A percentile compares a stretch with the other conserved stretches of the same genome.
Conservation (phyloP, 2,113 vertebrate species). For the Labrus mixtus region DNA sequence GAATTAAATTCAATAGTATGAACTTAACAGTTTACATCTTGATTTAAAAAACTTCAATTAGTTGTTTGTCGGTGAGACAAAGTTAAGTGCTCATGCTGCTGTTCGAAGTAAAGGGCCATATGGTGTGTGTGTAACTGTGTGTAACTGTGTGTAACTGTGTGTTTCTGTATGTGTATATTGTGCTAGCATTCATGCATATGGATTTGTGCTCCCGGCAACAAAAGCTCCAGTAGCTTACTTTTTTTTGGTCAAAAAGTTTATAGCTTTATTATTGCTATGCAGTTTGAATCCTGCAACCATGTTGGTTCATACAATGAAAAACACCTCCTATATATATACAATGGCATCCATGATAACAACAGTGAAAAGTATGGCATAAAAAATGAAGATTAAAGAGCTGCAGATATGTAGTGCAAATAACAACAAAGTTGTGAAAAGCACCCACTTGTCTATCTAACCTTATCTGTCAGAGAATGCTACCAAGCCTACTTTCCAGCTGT, state of each 20-base stretch:
- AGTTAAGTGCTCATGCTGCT: not conserved
- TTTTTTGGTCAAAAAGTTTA: not conserved
- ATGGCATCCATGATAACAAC: too few relatives aligned
- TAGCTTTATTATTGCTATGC: not conserved
- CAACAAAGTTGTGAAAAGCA: not conserved
- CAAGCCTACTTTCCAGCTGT: not conserved
- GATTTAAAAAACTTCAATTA: conserved; percentile 10
- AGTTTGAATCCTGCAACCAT: conserved; percentile 7
- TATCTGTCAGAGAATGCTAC: not conserved
- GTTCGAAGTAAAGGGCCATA: not conserved
- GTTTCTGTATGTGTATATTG: not conserved
- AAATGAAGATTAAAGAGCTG: too few relatives aligned
- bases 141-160: too few relatives aligned
- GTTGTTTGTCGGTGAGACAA: not conserved
- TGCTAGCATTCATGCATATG: not conserved
- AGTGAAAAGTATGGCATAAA: too few relatives aligned
- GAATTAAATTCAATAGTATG: not conserved
- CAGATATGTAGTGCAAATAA: too few relatives aligned
- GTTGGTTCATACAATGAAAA: not conserved
- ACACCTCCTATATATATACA: too few relatives aligned
- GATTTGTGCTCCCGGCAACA: not conserved
- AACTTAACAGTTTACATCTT: not conserved
- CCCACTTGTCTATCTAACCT: not conserved
- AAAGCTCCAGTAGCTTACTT: not conserved
- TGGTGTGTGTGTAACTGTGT: not conserved